These are phyloP conservation scores for Microtus oregoni DNA, from an alignment of 2,113 vertebrate genomes.

Conservation along the genomic window DNA sequence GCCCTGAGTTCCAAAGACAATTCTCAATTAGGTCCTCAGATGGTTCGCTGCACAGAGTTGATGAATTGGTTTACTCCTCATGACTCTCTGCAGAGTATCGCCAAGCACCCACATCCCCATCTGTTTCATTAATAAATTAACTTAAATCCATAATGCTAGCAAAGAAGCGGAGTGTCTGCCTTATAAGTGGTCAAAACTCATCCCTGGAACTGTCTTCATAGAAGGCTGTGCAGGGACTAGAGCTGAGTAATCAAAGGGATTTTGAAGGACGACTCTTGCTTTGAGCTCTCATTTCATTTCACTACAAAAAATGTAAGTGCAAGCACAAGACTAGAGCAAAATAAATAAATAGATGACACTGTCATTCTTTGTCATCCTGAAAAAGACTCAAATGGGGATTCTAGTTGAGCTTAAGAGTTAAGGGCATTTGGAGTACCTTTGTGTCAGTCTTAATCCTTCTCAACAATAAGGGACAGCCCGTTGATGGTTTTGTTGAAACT, in stretches of 20 bases:
- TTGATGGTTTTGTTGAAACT: background rate
- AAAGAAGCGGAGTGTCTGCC: background rate
- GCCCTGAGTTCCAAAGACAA: conserved; percentile 55
- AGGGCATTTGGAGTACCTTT: background rate
- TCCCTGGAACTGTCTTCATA: background rate
- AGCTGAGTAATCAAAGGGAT: background rate
- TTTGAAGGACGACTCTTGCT: background rate
- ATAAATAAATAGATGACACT: background rate
- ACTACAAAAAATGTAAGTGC: background rate
- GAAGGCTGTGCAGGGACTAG: background rate
- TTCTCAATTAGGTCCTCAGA: conserved; percentile 67
- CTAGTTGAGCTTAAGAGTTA: background rate
- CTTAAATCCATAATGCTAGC: conserved; percentile 19
- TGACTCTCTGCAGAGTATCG: conserved; percentile 14
- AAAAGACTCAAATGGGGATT: background rate
- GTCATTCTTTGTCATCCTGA: background rate
- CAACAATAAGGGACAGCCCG: background rate
- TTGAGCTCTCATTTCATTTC: background rate
- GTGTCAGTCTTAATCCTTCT: background rate
- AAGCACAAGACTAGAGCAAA: background rate
- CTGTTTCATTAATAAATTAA: conserved; percentile 67
- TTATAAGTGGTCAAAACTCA: background rate
- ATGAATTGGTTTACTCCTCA: conserved; percentile 36
- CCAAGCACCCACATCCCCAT: conserved; percentile 52
- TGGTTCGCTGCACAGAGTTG: conserved; percentile 12